Conservation (phyloP, 2,113 vertebrate species). For the Oophaga pumilio region DNA sequence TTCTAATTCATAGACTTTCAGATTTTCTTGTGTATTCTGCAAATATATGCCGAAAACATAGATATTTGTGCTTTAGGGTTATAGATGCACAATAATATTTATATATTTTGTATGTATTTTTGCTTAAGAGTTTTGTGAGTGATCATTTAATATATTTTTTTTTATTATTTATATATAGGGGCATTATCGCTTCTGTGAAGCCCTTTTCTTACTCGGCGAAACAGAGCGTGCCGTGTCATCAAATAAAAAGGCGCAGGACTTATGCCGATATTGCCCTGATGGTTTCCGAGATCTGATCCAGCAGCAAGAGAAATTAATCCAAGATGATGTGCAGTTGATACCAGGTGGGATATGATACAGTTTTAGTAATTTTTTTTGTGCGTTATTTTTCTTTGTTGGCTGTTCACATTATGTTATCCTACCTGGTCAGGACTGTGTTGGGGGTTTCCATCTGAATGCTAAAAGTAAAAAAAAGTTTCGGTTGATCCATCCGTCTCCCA, state of each 20-base stretch:
- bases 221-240: constrained; percentile 75
- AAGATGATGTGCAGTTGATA: constrained; percentile 59
- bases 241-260: constrained; percentile 74
- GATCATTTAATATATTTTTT: neutral
- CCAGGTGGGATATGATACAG: constrained; percentile 63
- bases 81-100: too few species aligned
- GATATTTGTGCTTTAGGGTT: too few species aligned
- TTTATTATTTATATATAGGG: constrained; percentile 77
- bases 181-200: constrained; percentile 91
- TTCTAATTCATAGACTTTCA: too few species aligned
- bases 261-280: constrained; percentile 72
- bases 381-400: neutral
- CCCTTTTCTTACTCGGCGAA: constrained; percentile 78
- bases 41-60: too few species aligned
- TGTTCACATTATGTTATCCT: neutral
- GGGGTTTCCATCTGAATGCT: too few species aligned
- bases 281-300: constrained; percentile 79
- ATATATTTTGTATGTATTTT: too few species aligned
- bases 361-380: neutral
- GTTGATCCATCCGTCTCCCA: too few species aligned
- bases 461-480: too few species aligned
- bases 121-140: neutral
- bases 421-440: too few species aligned
- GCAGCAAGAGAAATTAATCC: constrained; percentile 73
- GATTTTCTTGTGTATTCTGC: too few species aligned